phyloP scores from a whole-genome alignment of 2,797 vertebrate species.

The Galaxias olidus region DNA sequence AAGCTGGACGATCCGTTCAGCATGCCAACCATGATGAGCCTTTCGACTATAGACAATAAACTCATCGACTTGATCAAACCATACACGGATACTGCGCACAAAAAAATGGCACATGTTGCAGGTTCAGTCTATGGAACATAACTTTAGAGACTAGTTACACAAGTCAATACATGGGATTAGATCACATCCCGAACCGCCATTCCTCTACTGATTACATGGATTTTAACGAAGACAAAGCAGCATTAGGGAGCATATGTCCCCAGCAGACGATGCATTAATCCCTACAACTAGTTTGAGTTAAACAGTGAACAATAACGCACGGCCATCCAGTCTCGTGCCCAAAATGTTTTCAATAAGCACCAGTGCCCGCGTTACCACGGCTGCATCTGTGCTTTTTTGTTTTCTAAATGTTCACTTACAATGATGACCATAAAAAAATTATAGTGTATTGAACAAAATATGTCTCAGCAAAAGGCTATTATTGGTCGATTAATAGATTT shows the following conservation, averaged over 20 bases:
- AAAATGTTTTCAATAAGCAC: conserved; percentile 43
- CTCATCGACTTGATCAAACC: no score
- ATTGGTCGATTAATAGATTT: no score
- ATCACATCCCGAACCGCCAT: conserved; percentile 55
- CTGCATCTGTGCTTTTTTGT: no score
- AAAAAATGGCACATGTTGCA: no score
- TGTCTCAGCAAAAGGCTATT: no score
- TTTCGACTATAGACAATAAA: conserved; percentile 1
- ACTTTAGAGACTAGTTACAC: conserved; percentile 60
- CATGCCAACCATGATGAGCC: background rate
- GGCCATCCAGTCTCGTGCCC: no score
- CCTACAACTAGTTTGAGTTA: conserved; percentile 65
- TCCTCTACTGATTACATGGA: conserved; percentile 66
- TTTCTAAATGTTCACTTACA: no score
- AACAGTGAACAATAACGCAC: conserved; percentile 60
- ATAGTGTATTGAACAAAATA: no score
- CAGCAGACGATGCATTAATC: conserved; percentile 75
- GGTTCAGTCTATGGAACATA: conserved; percentile 49
- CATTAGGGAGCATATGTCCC: conserved; percentile 72
- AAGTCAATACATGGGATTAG: conserved; percentile 67
- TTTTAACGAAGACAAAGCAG: conserved; percentile 76
- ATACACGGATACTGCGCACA: no score
- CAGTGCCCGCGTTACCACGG: background rate
- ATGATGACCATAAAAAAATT: no score
- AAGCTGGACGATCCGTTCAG: no score